Evolutionary conservation across 2,113 vertebrate genomes (phyloP).

Genomic region (Myiagra hebetior): DNA sequence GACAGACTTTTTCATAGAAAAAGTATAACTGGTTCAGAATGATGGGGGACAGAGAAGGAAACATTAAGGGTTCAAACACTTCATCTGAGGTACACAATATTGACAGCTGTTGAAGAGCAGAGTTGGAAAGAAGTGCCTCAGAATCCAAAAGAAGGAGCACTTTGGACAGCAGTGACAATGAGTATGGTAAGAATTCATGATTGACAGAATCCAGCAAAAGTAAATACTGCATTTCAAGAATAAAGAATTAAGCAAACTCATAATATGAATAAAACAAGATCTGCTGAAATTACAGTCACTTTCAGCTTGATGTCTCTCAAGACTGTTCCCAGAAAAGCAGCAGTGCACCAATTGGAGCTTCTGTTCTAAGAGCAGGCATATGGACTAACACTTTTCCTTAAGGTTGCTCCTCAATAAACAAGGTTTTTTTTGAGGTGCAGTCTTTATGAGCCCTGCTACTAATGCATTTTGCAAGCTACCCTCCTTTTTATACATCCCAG

Average conservation of each 20-base stretch:
- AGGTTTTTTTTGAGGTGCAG: not conserved
- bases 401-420: not conserved
- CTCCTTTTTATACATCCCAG: not conserved
- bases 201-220: not conserved
- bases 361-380: not conserved
- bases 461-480: not conserved
- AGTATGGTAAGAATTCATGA: not conserved
- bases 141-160: not conserved
- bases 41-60: not conserved
- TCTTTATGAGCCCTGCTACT: not conserved
- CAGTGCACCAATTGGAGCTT: not conserved
- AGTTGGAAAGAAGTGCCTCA: not conserved
- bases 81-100: not conserved
- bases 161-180: not conserved
- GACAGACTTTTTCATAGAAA: not conserved
- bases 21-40: not conserved
- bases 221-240: not conserved
- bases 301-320: not conserved
- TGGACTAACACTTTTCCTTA: not conserved
- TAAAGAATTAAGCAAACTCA: not conserved
- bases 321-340: not conserved
- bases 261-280: not conserved
- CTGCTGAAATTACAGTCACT: not conserved
- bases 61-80: not conserved
- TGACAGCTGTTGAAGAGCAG: not conserved